phyloP scores from a whole-genome alignment of 2,888 invertebrate species.

The Anagyrus pseudococci region DNA sequence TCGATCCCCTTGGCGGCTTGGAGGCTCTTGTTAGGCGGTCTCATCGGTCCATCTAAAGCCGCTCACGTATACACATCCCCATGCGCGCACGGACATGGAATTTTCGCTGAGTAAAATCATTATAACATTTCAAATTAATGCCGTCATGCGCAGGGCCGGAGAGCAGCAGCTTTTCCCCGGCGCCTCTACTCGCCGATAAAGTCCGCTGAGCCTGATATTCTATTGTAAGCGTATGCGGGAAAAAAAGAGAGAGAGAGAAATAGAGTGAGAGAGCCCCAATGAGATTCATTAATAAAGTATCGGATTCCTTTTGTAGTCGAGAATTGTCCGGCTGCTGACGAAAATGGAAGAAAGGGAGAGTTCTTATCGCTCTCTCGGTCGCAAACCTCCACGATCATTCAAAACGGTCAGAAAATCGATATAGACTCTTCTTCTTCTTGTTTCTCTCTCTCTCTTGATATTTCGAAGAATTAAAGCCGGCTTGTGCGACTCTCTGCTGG shows the following conservation, averaged over 20 bases:
- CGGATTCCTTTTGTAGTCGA: constrained; percentile 37
- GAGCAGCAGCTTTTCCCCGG: too few species aligned
- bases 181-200: too few species aligned
- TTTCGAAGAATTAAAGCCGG: too few species aligned
- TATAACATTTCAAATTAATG: constrained; percentile 54
- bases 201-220: too few species aligned
- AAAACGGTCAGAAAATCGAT: constrained; percentile 39
- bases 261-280: constrained; percentile 40
- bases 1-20: constrained; percentile 6
- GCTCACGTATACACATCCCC: background rate
- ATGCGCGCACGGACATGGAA: constrained; percentile 29
- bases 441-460: too few species aligned
- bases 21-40: constrained; percentile 23
- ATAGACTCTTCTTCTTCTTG: constrained; percentile 6
- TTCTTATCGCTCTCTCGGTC: too few species aligned
- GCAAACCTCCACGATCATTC: constrained; percentile 25
- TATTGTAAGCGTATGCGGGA: too few species aligned
- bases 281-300: constrained; percentile 45
- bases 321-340: constrained; percentile 16
- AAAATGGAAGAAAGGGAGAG: constrained; percentile 5
- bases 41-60: constrained; percentile 13
- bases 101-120: constrained; percentile 49
- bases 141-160: too few species aligned
- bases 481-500: too few species aligned
- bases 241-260: constrained; percentile 48